Conservation (phyloP, 1,140 invertebrate genomes). For the Doryteuthis pealeii region DNA sequence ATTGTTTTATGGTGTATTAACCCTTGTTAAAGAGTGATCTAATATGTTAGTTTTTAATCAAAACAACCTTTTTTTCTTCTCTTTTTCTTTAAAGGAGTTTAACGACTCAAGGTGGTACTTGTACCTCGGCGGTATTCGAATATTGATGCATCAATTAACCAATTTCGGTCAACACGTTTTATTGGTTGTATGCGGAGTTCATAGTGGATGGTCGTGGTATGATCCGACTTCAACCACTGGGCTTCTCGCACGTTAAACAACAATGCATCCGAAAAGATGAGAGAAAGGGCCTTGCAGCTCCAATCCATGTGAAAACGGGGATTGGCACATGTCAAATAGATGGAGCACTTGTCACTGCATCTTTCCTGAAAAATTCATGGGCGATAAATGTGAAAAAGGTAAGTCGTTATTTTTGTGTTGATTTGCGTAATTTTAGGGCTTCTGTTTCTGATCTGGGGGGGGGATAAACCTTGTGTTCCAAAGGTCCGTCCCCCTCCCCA, state of each 20-base stretch:
- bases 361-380: constrained; percentile 69
- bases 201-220: constrained; percentile 76
- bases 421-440: too few relatives aligned
- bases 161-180: constrained; percentile 87
- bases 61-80: not conserved
- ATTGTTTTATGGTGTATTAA: not conserved
- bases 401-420: constrained; percentile 22
- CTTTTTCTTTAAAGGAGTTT: not conserved
- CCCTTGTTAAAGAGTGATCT: not conserved
- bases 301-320: constrained; percentile 68
- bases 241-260: constrained; percentile 66
- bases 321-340: constrained; percentile 76
- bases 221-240: constrained; percentile 9
- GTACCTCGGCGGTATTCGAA: constrained; percentile 80
- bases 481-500: too few relatives aligned
- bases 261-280: constrained; percentile 71
- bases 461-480: too few relatives aligned
- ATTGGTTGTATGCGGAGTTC: constrained; percentile 91
- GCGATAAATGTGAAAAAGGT: constrained; percentile 74
- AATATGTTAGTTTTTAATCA: not conserved
- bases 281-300: constrained; percentile 44
- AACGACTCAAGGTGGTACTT: constrained; percentile 62
- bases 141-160: constrained; percentile 81
- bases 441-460: too few relatives aligned
- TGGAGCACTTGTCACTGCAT: constrained; percentile 67